A percentile compares a stretch with the other conserved stretches of the same genome.
phyloP scores from a whole-genome alignment of 2,113 vertebrate genomes.

The Taurulus bubalis region DNA sequence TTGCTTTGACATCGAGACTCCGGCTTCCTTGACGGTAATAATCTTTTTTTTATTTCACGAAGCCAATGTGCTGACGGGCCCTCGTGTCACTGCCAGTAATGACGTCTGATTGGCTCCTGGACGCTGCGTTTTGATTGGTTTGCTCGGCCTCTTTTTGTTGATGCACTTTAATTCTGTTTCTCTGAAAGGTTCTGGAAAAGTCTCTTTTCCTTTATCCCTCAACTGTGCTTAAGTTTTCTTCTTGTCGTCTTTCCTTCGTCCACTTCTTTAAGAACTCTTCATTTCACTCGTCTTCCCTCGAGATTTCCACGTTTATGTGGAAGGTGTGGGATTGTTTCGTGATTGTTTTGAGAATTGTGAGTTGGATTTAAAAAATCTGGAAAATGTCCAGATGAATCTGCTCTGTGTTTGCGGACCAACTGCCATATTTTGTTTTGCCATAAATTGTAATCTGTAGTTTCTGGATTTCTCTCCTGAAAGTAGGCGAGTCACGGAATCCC shows the following conservation, averaged over 20 bases:
- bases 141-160: slow-evolving; percentile 9
- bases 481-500: neutral
- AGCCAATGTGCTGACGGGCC: neutral
- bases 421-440: slow-evolving; percentile 24
- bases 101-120: slow-evolving; percentile 38
- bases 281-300: neutral
- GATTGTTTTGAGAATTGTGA: neutral
- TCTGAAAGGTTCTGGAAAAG: slow-evolving; percentile 33
- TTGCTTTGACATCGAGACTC: no score
- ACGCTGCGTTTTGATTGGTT: slow-evolving; percentile 40
- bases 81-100: slow-evolving; percentile 40
- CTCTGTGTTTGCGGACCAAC: neutral
- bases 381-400: neutral
- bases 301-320: neutral
- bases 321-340: neutral
- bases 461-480: neutral
- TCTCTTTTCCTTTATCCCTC: neutral
- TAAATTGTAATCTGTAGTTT: slow-evolving; percentile 3
- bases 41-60: no score
- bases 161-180: slow-evolving; percentile 56
- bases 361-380: neutral
- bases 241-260: neutral
- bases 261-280: rapidly evolving
- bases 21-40: no score
- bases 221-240: neutral